Percentiles rank a stretch among this genome's conserved stretches.
phyloP scores from a whole-genome alignment of 37 sponge, comb jelly and placozoan genomes.

The Aphrocallistes beatrix region DNA sequence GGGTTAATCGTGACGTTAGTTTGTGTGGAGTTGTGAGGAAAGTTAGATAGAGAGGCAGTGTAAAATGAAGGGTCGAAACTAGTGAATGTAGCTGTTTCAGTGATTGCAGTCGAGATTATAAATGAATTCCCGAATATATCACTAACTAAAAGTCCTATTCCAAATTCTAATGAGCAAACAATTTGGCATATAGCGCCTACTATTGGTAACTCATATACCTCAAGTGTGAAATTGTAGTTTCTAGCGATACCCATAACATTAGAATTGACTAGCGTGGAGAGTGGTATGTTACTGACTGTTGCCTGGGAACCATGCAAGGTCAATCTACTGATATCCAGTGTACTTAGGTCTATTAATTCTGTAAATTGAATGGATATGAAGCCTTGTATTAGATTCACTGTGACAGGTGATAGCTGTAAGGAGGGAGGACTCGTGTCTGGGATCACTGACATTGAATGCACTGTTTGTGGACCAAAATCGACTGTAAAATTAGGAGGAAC shows the following conservation, averaged over 20 bases:
- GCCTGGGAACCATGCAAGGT: neutral
- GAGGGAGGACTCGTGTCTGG: neutral
- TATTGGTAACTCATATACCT: neutral
- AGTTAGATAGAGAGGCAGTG: neutral
- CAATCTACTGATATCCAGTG: neutral
- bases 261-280: neutral
- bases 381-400: neutral
- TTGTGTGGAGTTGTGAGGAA: neutral
- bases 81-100: neutral
- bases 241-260: neutral
- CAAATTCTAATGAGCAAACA: neutral
- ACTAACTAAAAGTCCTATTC: neutral
- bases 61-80: neutral
- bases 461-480: neutral
- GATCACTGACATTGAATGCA: neutral
- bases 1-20: neutral
- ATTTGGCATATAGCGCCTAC: neutral
- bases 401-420: neutral
- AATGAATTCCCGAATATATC: neutral
- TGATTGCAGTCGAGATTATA: neutral
- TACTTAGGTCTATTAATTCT: neutral
- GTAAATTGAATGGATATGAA: neutral
- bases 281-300: neutral
- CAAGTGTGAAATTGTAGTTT: neutral
- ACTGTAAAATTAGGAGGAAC: neutral